phyloP scores from a whole-genome alignment of 2,888 invertebrate species.

The Itoplectis maculator region DNA sequence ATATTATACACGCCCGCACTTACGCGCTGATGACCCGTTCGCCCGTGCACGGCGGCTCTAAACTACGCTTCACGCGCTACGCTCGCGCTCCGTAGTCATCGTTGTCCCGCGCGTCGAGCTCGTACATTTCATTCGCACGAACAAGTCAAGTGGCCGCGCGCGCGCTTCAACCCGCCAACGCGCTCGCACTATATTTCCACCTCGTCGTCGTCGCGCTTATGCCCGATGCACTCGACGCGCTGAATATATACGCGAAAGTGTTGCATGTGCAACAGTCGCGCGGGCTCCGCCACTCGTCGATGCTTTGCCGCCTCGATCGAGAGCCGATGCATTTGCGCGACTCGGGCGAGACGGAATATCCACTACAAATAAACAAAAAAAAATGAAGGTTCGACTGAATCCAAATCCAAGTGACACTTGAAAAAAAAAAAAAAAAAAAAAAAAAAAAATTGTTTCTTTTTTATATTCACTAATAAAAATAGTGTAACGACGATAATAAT shows the following conservation, averaged over 20 bases:
- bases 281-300: background rate
- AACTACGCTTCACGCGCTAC: conserved; percentile 1
- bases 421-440: too few relatives aligned
- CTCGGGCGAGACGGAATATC: background rate
- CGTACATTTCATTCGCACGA: conserved; percentile 53
- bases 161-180: conserved; percentile 34
- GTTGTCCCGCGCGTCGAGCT: conserved; percentile 16
- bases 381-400: background rate
- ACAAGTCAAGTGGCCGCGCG: conserved; percentile 62
- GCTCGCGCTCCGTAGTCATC: conserved; percentile 25
- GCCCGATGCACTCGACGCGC: conserved; percentile 38
- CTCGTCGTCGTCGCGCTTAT: background rate
- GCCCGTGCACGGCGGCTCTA: conserved; percentile 27
- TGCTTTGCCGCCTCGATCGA: too few relatives aligned
- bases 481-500: background rate
- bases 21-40: conserved; percentile 38
- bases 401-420: background rate
- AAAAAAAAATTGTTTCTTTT: too few relatives aligned
- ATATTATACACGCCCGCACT: conserved; percentile 34
- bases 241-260: background rate
- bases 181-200: conserved; percentile 54
- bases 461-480: background rate
- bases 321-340: too few relatives aligned
- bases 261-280: background rate
- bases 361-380: too few relatives aligned